phyloP scores from a whole-genome alignment of 2,113 vertebrate species.

The Saguinus midas region DNA sequence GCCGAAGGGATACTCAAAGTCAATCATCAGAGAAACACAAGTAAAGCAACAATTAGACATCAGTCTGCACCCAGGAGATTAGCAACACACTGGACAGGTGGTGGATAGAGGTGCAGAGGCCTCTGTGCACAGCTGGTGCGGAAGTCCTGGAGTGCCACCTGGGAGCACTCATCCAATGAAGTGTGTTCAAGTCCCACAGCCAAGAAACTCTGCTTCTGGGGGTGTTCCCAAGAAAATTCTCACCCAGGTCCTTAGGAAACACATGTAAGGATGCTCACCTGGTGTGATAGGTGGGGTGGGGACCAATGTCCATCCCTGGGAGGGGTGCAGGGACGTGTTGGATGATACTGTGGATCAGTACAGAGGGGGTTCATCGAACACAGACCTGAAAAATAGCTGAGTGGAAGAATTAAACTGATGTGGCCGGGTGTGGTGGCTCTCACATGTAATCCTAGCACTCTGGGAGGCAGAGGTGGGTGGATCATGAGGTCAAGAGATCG shows the following conservation, averaged over 20 bases:
- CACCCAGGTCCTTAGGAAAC: fast-evolving
- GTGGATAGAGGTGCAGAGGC: neutral
- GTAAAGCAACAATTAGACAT: neutral
- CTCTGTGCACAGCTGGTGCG: fast-evolving
- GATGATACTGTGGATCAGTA: neutral
- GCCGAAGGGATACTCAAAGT: neutral
- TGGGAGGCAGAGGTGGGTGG: too few relatives aligned
- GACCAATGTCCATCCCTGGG: neutral
- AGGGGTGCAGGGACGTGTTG: fast-evolving
- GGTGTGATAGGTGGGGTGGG: neutral
- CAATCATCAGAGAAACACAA: neutral
- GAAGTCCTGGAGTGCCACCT: neutral
- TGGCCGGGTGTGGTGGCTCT: too few relatives aligned
- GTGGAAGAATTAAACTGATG: neutral
- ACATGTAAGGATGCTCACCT: neutral
- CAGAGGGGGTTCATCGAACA: neutral
- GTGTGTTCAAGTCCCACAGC: fast-evolving
- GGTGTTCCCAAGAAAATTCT: neutral
- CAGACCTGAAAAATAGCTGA: neutral
- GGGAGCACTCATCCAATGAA: neutral
- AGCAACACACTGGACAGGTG: neutral
- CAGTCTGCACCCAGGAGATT: neutral
- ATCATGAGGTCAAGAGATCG: too few relatives aligned
- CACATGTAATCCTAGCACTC: too few relatives aligned
- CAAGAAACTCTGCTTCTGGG: neutral